These are phyloP conservation scores for Arremon aurantiirostris DNA, from an alignment of 2,797 vertebrate species.

Conservation along the genomic window DNA sequence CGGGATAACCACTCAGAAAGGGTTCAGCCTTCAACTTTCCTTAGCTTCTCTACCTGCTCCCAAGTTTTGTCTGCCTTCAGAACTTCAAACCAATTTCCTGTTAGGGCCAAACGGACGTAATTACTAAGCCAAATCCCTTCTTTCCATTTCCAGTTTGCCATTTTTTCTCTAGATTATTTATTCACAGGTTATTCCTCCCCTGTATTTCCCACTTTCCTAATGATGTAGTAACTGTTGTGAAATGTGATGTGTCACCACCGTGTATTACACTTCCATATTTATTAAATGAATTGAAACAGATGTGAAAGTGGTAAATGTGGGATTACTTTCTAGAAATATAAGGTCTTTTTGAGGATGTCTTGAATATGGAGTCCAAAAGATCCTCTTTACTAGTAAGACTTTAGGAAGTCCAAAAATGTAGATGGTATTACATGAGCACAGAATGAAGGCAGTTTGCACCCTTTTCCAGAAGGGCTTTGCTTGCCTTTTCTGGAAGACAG, in stretches of 20 bases:
- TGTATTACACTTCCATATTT: not conserved
- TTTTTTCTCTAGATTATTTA: not conserved
- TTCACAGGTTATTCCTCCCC: not conserved
- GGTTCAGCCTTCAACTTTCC: not conserved
- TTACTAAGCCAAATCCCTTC: not conserved
- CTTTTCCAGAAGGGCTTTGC: not conserved
- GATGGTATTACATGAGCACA: not conserved
- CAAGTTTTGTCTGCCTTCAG: not conserved
- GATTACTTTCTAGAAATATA: not conserved
- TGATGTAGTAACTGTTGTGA: not conserved
- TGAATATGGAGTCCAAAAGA: not conserved
- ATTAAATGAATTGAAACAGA: not conserved
- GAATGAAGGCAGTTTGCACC: not conserved
- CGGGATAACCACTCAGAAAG: not conserved
- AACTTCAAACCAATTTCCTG: not conserved
- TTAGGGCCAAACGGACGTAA: not conserved
- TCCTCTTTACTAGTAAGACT: not conserved
- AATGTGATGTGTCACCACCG: not conserved
- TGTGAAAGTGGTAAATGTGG: not conserved
- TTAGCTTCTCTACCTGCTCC: not conserved
- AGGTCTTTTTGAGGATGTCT: not conserved
- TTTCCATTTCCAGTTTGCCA: not conserved
- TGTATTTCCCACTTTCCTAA: not conserved
- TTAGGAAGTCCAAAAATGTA: not conserved
- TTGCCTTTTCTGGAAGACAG: not conserved